phyloP scores from a whole-genome alignment of 2,113 vertebrate species.

The Syrmaticus mikado region DNA sequence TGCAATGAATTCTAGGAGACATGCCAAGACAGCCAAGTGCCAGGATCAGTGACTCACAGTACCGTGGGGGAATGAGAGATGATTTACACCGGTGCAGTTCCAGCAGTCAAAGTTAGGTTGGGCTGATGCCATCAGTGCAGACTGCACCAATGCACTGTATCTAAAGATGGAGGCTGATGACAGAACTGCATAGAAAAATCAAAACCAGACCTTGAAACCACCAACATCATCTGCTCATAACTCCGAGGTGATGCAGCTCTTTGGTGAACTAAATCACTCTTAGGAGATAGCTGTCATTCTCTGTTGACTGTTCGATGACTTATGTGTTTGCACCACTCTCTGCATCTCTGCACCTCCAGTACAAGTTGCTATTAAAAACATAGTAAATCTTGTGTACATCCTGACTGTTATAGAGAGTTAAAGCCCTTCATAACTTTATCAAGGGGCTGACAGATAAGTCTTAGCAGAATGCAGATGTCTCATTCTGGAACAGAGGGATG shows the following conservation, averaged over 20 bases:
- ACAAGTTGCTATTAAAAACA: background rate
- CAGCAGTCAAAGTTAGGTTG: background rate
- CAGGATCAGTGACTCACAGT: slow-evolving; percentile 55
- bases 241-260: background rate
- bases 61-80: slow-evolving; percentile 10
- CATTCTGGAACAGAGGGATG: background rate
- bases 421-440: background rate
- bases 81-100: slow-evolving; percentile 65
- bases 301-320: background rate
- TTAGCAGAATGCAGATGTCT: background rate
- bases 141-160: background rate
- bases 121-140: slow-evolving; percentile 33
- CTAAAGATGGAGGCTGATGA: background rate
- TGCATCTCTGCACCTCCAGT: background rate
- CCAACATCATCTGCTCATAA: background rate
- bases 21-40: slow-evolving; percentile 53
- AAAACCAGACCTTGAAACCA: background rate
- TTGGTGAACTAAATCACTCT: background rate
- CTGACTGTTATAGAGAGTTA: background rate
- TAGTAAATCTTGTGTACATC: background rate
- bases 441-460: background rate
- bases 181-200: background rate
- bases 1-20: slow-evolving; percentile 49
- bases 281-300: background rate
- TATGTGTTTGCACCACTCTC: background rate